Conservation (phyloP, 2,888 invertebrate species). For the Caenorhabditis panamensis region DNA sequence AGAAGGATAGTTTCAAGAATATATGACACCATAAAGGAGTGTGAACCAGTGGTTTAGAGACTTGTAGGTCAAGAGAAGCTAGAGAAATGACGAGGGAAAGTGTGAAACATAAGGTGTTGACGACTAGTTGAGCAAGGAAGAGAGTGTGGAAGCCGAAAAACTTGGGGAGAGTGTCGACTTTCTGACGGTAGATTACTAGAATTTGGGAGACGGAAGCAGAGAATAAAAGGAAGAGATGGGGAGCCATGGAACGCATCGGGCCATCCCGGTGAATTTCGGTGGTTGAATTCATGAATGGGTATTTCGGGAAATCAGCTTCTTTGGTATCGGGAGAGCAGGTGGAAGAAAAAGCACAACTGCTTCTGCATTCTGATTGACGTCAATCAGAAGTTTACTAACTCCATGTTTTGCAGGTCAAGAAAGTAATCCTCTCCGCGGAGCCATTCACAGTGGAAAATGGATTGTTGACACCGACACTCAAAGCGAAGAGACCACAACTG, state of each 20-base stretch:
- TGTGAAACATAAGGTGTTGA: not conserved
- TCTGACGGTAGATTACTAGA: not conserved
- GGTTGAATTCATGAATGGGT: not conserved
- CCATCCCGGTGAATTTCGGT: not conserved
- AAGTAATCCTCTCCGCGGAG: conserved; percentile 94
- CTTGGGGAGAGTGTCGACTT: not conserved
- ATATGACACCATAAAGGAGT: not conserved
- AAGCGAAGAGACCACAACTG: conserved; percentile 83
- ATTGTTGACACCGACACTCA: conserved; percentile 94
- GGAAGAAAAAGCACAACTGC: too few relatives aligned
- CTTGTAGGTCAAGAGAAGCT: not conserved
- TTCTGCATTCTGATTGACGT: not conserved
- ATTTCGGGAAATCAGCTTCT: too few relatives aligned
- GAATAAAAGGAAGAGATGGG: not conserved
- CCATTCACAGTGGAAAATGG: conserved; percentile 97
- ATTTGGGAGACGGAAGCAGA: not conserved
- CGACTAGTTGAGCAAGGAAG: not conserved
- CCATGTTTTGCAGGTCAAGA: conserved; percentile 83
- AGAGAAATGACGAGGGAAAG: not conserved
- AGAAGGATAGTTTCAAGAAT: not conserved
- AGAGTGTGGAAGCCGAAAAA: not conserved
- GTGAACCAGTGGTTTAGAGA: not conserved
- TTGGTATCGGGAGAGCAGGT: too few relatives aligned
- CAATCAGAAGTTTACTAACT: too few relatives aligned
- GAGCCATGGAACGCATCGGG: not conserved